Evolutionary conservation across 2,113 vertebrate genomes (phyloP).

Genomic region (Protobothrops flavoviridis): DNA sequence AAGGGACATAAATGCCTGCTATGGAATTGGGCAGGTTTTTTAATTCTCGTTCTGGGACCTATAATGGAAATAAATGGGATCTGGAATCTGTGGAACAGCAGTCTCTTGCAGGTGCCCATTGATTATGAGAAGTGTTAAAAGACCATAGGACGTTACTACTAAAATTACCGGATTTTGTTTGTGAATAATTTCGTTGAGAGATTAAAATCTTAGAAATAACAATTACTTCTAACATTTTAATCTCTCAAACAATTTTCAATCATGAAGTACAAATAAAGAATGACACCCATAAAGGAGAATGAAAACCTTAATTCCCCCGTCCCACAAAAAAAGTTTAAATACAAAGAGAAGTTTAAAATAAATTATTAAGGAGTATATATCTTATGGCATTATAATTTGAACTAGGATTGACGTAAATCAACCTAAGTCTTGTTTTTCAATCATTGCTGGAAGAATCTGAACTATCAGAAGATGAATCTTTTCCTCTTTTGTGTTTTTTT

Average conservation of each 20-base stretch:
- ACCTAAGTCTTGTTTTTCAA: slow-evolving; percentile 55
- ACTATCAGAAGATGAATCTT: slow-evolving; percentile 71
- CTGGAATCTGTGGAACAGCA: too few species aligned
- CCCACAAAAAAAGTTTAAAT: slow-evolving; percentile 12
- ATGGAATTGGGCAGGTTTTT: background rate
- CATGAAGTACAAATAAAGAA: background rate
- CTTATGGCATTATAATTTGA: slow-evolving; percentile 35
- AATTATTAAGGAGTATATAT: background rate
- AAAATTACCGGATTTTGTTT: background rate
- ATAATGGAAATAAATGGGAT: background rate
- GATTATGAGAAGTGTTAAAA: background rate
- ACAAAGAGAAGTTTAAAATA: slow-evolving; percentile 11
- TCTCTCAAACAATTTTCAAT: background rate
- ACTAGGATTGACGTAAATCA: slow-evolving; percentile 39
- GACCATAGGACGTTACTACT: too few species aligned
- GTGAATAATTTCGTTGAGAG: background rate
- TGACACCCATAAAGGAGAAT: background rate
- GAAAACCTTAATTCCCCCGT: background rate
- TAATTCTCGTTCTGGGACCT: background rate
- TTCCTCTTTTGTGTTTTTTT: slow-evolving; percentile 79
- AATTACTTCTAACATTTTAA: background rate
- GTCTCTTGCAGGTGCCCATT: background rate
- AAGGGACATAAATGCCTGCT: background rate
- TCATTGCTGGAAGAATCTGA: slow-evolving; percentile 82
- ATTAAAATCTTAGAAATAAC: background rate